Evolutionary conservation across 2,888 invertebrate species (phyloP).

Genomic region (Corythucha ciliata): DNA sequence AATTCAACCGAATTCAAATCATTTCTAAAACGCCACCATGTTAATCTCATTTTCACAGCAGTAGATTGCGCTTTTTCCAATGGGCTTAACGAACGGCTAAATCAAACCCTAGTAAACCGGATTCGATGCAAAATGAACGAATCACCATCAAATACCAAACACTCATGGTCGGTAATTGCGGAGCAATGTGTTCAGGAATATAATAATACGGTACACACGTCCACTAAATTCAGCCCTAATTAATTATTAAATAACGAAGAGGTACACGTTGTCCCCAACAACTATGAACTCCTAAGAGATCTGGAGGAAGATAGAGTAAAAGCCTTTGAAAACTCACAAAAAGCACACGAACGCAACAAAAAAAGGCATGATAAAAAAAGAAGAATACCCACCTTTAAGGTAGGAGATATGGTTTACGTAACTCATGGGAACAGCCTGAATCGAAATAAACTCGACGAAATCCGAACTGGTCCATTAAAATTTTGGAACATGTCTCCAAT

Average conservation of each 20-base stretch:
- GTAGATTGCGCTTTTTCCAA: constrained; percentile 11
- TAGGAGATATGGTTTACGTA: constrained; percentile 14
- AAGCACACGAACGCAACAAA: constrained; percentile 23
- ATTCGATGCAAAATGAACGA: constrained; percentile 2
- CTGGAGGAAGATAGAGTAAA: constrained; percentile 21
- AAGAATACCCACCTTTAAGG: neutral
- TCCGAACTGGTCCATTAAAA: neutral
- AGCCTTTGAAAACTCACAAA: constrained; percentile 22
- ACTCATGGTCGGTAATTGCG: constrained; percentile 8
- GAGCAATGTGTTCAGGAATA: constrained; percentile 6
- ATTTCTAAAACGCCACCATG: constrained; percentile 11
- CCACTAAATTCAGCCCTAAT: constrained; percentile 10
- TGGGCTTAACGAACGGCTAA: neutral
- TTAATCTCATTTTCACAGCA: constrained; percentile 7
- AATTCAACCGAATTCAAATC: constrained; percentile 5
- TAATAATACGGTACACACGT: constrained; percentile 9
- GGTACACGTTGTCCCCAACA: neutral
- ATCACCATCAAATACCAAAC: neutral
- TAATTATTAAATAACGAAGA: constrained; percentile 9
- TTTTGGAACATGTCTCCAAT: constrained; percentile 9
- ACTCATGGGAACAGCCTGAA: constrained; percentile 1
- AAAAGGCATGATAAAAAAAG: constrained; percentile 7
- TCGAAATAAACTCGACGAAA: constrained; percentile 5
- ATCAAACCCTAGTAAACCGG: constrained; percentile 1
- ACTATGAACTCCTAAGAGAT: constrained; percentile 12